Evolutionary conservation across 2,113 vertebrate genomes (phyloP).

Genomic region (Blennius ocellaris): DNA sequence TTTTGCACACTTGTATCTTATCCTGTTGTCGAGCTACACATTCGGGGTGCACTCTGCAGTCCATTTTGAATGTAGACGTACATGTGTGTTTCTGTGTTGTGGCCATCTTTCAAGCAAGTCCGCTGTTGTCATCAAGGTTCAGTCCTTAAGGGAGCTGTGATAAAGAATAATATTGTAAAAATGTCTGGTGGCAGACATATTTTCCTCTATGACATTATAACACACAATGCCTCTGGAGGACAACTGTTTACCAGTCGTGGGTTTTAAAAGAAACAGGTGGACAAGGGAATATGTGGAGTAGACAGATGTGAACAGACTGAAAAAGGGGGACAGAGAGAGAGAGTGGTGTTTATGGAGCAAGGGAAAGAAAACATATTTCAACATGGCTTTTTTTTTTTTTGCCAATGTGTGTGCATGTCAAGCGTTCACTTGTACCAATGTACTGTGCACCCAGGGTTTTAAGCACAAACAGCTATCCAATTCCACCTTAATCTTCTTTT

Average conservation of each 20-base stretch:
- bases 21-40: neutral
- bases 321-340: neutral
- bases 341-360: neutral
- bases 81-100: constrained; percentile 1
- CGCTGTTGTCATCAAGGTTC: neutral
- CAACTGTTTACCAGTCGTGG: constrained; percentile 39
- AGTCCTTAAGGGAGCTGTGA: constrained; percentile 22
- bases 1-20: neutral
- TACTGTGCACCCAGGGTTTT: constrained; percentile 13
- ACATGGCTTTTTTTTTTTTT: neutral
- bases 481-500: constrained; percentile 30
- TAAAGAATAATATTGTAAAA: constrained; percentile 35
- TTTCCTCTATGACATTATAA: constrained; percentile 19
- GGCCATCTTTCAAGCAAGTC: constrained; percentile 8
- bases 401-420: neutral
- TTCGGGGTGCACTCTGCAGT: neutral
- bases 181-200: constrained; percentile 48
- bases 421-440: constrained; percentile 1
- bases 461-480: constrained; percentile 21
- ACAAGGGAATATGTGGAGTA: constrained; percentile 10
- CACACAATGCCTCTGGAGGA: constrained; percentile 15
- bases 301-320: constrained; percentile 17
- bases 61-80: constrained; percentile 11
- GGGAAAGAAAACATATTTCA: constrained; percentile 8
- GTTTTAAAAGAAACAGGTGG: constrained; percentile 32